Percentiles rank a stretch among this genome's conserved stretches.
Evolutionary conservation across 2,113 vertebrate species (phyloP).

Genomic region (Scytalopus superciliaris): DNA sequence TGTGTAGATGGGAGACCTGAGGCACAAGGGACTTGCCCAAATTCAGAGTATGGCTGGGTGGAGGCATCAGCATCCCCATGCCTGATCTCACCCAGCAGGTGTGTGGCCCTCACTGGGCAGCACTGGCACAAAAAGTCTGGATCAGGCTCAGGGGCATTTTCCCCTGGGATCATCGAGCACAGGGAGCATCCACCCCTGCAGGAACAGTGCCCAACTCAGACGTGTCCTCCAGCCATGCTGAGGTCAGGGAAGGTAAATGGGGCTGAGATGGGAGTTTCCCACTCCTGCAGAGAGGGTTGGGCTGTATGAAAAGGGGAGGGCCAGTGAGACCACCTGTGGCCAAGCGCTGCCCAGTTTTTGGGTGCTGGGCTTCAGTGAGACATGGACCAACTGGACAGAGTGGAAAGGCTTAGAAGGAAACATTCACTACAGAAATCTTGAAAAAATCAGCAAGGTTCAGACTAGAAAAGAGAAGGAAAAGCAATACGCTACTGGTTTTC

Average conservation of each 20-base stretch:
- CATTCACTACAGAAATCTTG: neutral
- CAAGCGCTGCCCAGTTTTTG: neutral
- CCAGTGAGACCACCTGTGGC: neutral
- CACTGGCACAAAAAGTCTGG: rapidly evolving
- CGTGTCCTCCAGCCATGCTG: neutral
- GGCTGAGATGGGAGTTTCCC: neutral
- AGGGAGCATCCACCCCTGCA: neutral
- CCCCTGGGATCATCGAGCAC: neutral
- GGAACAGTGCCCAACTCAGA: rapidly evolving
- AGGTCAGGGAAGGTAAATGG: neutral
- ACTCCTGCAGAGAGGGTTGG: neutral
- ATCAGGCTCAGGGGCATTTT: neutral
- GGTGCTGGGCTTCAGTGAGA: neutral
- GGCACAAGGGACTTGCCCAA: neutral
- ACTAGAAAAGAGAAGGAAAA: neutral
- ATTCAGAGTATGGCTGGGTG: neutral
- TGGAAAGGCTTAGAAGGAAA: neutral
- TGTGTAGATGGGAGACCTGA: neutral
- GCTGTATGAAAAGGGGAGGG: neutral
- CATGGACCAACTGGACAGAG: neutral
- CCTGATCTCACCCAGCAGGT: neutral
- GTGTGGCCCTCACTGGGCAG: neutral
- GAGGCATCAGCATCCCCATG: neutral
- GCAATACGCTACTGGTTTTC: neutral
- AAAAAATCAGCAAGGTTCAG: neutral